Percentiles rank a stretch among this genome's conserved stretches.
phyloP scores from a whole-genome alignment of 2,797 vertebrate genomes.

The Peromyscus melanophrys region DNA sequence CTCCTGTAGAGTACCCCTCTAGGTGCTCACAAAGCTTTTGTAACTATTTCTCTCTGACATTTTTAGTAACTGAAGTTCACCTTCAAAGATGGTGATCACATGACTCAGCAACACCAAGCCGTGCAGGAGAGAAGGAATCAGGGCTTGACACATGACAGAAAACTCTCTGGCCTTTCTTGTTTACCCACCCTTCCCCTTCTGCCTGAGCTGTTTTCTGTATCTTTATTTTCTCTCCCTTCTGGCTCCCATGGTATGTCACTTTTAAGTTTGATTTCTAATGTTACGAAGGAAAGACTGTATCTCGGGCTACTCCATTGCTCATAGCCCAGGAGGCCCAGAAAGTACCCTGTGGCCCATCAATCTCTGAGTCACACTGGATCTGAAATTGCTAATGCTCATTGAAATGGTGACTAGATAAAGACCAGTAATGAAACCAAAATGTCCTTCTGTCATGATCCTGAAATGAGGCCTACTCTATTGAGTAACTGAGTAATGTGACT shows the following conservation, averaged over 20 bases:
- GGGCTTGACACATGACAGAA: background rate
- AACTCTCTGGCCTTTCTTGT: too few species aligned
- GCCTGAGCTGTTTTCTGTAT: background rate
- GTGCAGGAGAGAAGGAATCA: background rate
- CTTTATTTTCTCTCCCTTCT: background rate
- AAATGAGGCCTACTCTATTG: background rate
- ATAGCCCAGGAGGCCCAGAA: background rate
- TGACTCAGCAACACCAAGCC: background rate
- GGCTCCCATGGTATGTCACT: background rate
- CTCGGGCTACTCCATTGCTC: background rate
- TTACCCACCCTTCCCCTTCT: background rate
- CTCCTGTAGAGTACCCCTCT: background rate
- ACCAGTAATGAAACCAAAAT: background rate
- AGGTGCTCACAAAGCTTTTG: background rate
- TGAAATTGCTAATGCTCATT: background rate
- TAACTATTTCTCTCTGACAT: background rate
- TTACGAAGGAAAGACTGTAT: background rate
- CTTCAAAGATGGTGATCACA: background rate
- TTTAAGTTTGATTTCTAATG: background rate
- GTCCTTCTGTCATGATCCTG: background rate
- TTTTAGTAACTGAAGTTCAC: background rate
- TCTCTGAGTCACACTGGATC: background rate
- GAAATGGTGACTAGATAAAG: conserved; percentile 9
- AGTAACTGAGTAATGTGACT: background rate
- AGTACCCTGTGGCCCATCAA: background rate